Percentiles rank a stretch among this genome's conserved stretches.
phyloP scores from a whole-genome alignment of 2,888 invertebrate species.

The Venusia cambrica region DNA sequence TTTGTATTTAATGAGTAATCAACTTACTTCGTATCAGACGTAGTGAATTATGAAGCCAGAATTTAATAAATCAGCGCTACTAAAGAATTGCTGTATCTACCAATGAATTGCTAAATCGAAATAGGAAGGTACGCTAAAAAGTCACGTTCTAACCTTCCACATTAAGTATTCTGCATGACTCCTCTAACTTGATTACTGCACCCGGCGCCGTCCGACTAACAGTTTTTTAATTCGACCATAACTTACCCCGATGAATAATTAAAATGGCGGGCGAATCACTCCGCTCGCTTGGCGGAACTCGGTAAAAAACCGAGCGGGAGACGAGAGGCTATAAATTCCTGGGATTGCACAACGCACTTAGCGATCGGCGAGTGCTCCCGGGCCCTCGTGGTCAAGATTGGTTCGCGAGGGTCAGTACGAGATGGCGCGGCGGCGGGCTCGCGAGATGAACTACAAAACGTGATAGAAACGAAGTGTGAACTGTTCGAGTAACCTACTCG shows the following conservation, averaged over 20 bases:
- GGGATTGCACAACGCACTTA: conserved; percentile 75
- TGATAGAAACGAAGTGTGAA: conserved; percentile 6
- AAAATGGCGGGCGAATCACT: conserved; percentile 73
- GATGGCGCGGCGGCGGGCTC: conserved; percentile 5
- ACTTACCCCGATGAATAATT: conserved; percentile 81
- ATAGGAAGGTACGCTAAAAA: too few species aligned
- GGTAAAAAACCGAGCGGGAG: conserved; percentile 60
- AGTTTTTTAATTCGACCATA: conserved; percentile 82
- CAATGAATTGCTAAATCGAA: too few species aligned
- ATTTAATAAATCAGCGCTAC: too few species aligned
- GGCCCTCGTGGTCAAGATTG: conserved; percentile 37
- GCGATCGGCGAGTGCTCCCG: conserved; percentile 47
- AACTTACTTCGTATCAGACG: too few species aligned
- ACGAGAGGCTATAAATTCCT: conserved; percentile 65
- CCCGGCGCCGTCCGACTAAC: conserved; percentile 77
- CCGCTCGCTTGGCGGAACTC: conserved; percentile 36
- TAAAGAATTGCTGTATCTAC: too few species aligned
- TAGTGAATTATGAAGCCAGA: too few species aligned
- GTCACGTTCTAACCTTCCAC: too few species aligned
- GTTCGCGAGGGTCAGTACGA: conserved; percentile 32
- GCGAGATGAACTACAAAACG: conserved; percentile 6
- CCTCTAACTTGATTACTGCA: conserved; percentile 73
- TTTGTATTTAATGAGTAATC: too few species aligned
- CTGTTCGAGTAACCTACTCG: neutral
- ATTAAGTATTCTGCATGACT: conserved; percentile 76